Base-by-base conservation (phyloP, 2,797 vertebrate species). In the Tokudaia tokunoshimensis region DNA sequence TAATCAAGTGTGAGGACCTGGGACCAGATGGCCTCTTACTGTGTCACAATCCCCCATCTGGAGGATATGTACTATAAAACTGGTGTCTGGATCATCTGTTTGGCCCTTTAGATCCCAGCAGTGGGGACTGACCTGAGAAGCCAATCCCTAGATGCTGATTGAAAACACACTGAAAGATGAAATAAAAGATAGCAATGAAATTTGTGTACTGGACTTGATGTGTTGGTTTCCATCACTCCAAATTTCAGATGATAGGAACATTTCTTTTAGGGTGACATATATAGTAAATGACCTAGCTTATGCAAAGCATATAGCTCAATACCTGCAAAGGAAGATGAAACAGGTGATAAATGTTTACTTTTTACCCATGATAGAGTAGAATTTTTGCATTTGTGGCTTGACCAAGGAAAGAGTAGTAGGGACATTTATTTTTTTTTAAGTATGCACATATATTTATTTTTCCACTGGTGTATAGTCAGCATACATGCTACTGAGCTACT, bases 161-260 rank as follows among this genome's bases (percentile, higher is more conserved):
- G 26, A 82, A 63, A 55, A 91, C 55, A 95, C 70, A 83, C 8
- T 75, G 78, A 94, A 67, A 61, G 41, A 57, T 84, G n/a, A 94
- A 76, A 52, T 55, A 63, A 82, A 89, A 52, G 15, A 29, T 41
- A 91, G 47, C 70, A 87, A 82, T 80, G 34, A 81, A 74, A 17
- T 79, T 75, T 95, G 59, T 37, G 89, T 41, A 41, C 31, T n/a
- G 57, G 57, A 92, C 9, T 76, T 52, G 0, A 0, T 86, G 22
- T 44, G 61, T 93, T 92, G n/a, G 11, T 65, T 94, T 67, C 81
- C n/a, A 44, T 44, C 87, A 76, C 11, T 90, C 29, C 87, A 55
- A 90, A 76, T 19, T 19, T 6, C 31, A 22, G 22, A 59, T 41
- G 31, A 22, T 20, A 91, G 63, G 9, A 55, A 41, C 83, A 37